phyloP scores from a whole-genome alignment of 1,140 invertebrate species.

The Brachionus asplanchnoidis region DNA sequence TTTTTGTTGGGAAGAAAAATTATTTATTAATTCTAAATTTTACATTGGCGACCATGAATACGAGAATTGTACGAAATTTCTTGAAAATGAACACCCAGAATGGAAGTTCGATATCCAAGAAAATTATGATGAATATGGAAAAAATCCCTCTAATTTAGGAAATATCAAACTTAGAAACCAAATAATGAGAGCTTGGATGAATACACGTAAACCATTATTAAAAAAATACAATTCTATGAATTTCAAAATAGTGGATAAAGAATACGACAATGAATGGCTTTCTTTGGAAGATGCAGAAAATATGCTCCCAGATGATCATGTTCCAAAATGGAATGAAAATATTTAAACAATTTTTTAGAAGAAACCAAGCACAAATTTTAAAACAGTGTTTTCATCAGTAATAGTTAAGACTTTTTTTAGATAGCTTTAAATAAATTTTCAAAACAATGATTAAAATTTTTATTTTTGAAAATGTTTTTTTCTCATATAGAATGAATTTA shows the following conservation, averaged over 20 bases:
- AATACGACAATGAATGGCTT: background rate
- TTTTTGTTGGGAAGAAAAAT: too few species aligned
- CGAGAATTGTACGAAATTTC: background rate
- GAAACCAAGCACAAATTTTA: too few species aligned
- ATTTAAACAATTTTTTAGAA: background rate
- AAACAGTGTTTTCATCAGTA: too few species aligned
- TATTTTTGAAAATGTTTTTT: background rate
- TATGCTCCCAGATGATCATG: background rate
- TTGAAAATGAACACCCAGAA: background rate
- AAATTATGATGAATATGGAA: background rate
- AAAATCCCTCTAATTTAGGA: background rate
- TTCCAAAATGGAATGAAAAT: background rate
- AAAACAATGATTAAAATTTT: background rate
- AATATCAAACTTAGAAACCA: background rate
- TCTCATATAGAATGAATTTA: background rate
- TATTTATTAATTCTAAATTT: too few species aligned
- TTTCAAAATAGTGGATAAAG: background rate
- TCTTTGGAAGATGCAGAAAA: background rate
- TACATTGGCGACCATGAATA: background rate
- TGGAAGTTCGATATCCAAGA: background rate
- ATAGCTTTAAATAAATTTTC: too few species aligned
- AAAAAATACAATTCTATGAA: background rate
- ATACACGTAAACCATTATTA: background rate
- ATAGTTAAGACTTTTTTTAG: too few species aligned
- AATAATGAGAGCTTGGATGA: constrained; percentile 4